Evolutionary conservation across 2,888 invertebrate genomes (phyloP).

Genomic region (Zele albiditarsus): DNA sequence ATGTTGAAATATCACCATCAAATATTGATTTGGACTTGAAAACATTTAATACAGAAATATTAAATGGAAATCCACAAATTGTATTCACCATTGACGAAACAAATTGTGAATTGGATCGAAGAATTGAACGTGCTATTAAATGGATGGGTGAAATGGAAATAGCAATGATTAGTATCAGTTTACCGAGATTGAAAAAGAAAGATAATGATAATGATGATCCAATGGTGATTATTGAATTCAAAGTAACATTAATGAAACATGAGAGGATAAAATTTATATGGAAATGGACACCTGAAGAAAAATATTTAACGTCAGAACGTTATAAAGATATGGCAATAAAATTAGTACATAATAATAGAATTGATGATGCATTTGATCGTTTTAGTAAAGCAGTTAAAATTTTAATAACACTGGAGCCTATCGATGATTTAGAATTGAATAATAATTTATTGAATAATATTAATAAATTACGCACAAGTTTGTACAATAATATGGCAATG

Average conservation of each 20-base stretch:
- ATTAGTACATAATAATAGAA: conserved; percentile 77
- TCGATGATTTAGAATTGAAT: conserved; percentile 73
- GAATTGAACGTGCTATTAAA: conserved; percentile 75
- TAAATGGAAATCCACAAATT: conserved; percentile 52
- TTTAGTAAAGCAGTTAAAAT: conserved; percentile 85
- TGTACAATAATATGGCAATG: conserved; percentile 88
- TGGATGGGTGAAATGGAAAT: conserved; percentile 75
- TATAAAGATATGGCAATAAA: conserved; percentile 78
- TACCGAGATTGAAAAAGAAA: conserved; percentile 62
- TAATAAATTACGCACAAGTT: conserved; percentile 77
- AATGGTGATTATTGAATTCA: conserved; percentile 71
- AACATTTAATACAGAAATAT: conserved; percentile 72
- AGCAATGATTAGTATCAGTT: conserved; percentile 66
- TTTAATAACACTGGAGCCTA: conserved; percentile 78
- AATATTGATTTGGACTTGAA: conserved; percentile 51
- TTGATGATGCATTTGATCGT: conserved; percentile 81
- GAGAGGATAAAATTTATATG: conserved; percentile 75
- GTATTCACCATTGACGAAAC: conserved; percentile 73
- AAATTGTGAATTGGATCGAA: conserved; percentile 74
- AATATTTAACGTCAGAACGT: conserved; percentile 74
- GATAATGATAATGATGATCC: conserved; percentile 50
- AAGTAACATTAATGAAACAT: conserved; percentile 72
- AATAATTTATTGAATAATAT: conserved; percentile 74
- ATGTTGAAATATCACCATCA: conserved; percentile 33
- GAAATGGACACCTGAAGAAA: conserved; percentile 76